These are phyloP conservation scores for Aleiodes leptofemur DNA, from an alignment of 2,888 invertebrate genomes.

Conservation along the genomic window DNA sequence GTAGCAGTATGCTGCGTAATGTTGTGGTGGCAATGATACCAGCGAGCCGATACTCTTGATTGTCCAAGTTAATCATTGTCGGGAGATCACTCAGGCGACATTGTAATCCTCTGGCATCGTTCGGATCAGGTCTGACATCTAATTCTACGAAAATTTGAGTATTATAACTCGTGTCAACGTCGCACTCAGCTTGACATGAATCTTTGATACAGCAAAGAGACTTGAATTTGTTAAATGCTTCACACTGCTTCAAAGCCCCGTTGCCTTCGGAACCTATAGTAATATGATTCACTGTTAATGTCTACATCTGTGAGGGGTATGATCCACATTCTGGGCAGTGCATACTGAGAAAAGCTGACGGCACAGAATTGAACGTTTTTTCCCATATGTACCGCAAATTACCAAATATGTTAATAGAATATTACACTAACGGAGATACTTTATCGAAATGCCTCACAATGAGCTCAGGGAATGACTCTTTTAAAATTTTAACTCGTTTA, in stretches of 20 bases:
- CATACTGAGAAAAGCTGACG: not conserved
- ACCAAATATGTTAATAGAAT: constrained; percentile 20
- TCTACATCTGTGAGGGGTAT: constrained; percentile 10
- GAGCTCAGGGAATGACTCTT: constrained; percentile 13
- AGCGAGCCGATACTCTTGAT: constrained; percentile 33
- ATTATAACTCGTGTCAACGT: not conserved
- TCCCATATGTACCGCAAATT: constrained; percentile 29
- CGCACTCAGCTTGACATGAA: not conserved
- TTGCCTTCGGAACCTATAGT: constrained; percentile 29
- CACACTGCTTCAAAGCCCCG: constrained; percentile 6
- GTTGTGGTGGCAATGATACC: constrained; percentile 36
- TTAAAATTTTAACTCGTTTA: constrained; percentile 38
- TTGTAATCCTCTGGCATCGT: not conserved
- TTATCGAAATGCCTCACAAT: constrained; percentile 6
- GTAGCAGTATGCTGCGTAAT: constrained; percentile 41
- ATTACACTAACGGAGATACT: constrained; percentile 15
- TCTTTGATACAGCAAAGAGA: not conserved
- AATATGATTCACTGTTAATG: constrained; percentile 37
- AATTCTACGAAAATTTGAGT: constrained; percentile 40
- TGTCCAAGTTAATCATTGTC: constrained; percentile 20
- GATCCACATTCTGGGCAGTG: constrained; percentile 1
- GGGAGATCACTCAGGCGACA: constrained; percentile 34
- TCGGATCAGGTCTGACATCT: constrained; percentile 30
- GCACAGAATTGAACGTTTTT: not conserved
- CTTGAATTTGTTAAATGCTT: constrained; percentile 8